Conservation (phyloP, 2,797 vertebrate species). For the Falco naumanni region DNA sequence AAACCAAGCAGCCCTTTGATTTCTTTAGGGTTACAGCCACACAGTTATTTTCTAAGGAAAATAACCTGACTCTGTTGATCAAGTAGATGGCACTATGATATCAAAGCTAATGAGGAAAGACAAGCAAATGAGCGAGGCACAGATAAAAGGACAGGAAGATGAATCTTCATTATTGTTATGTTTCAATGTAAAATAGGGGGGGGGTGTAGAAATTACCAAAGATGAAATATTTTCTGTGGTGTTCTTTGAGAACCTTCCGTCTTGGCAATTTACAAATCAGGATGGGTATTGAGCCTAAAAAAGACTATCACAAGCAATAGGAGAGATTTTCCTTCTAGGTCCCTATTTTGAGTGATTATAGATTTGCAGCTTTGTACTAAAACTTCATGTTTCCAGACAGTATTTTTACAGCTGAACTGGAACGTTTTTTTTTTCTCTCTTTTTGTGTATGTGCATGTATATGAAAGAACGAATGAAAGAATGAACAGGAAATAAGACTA, state of each 20-base stretch:
- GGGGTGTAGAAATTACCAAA: neutral
- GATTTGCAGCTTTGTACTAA: neutral
- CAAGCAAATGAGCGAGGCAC: neutral
- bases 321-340: neutral
- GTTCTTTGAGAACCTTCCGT: neutral
- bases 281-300: neutral
- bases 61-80: conserved; percentile 44
- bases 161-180: conserved; percentile 4
- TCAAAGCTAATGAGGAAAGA: conserved; percentile 55
- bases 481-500: neutral
- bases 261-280: neutral
- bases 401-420: neutral
- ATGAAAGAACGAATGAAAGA: neutral
- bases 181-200: neutral
- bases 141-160: conserved; percentile 19
- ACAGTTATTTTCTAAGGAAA: conserved; percentile 24
- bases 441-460: neutral
- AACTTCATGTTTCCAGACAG: neutral
- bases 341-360: neutral
- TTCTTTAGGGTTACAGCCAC: neutral
- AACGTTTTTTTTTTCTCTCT: neutral
- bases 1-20: conserved; percentile 7
- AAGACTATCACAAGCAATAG: neutral
- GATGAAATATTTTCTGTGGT: neutral
- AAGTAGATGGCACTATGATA: conserved; percentile 70